Evolutionary conservation across 2,797 vertebrate species (phyloP), one percentile per base, ranked within the genome.

Genomic region (Acanthis flammea): DNA sequence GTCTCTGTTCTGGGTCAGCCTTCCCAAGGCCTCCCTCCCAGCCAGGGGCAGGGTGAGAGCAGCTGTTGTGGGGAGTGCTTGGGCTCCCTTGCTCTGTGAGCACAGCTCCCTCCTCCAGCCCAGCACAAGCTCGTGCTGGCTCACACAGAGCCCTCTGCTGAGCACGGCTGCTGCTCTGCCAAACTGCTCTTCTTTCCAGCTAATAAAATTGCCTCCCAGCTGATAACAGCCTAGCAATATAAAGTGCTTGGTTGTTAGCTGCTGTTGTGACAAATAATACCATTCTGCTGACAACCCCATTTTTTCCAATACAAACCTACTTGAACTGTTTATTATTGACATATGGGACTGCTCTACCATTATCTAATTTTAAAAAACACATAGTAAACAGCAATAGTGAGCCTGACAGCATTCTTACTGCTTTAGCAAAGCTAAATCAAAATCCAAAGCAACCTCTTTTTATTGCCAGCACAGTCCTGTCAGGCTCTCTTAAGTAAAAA

Each of bases 181-280:
- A 88, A 88, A 60, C 66, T 42, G 53, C 63, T 90, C 76, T 39
- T 55, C 80, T 92, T 86, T 48, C 86, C 85, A 75, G 71, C 91
- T 80, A 82, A 92, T 82, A 95, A 73, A 87, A 85, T 62, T 63
- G 62, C 89, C 92, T 95, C 77, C 86, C 93, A 66, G 30, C 92
- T 58, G 88, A 92, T 93, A 90, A 89, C 86, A 91, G 72, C 94
- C 92, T 78, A 73, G 78, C 78, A 63, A 45, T 45, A 70, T 25
- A 75, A 82, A 94, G 90, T 48, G 61, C 88, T 63, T 1, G 4
- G 82, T 74, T 72, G 91, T 94, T 97, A 95, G 91, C 88, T 0
- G 18, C 83, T 92, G 89, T 87, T 94, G 93, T 95, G 96, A 96
- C 92, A 96, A 96, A 95, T 67, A 94, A 87, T 41, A 92, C 73